Evolutionary conservation across 2,888 invertebrate species (phyloP), one percentile per base, ranked within the genome.

Genomic region (Gastracanthus pulcherrimus): DNA sequence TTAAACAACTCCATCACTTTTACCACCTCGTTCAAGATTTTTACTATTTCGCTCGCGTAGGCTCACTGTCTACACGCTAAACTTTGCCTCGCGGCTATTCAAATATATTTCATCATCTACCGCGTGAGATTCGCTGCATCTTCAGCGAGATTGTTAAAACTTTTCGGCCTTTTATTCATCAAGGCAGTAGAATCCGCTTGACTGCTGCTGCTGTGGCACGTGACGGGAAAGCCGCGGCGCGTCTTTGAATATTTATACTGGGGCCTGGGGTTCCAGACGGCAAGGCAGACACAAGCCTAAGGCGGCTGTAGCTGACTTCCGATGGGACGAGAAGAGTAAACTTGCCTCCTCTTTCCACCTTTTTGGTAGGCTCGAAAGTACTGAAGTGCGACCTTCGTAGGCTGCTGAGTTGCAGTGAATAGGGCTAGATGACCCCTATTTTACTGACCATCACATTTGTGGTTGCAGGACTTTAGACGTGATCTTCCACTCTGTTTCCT

Each of bases 241-340:
- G n/a, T n/a, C 11, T 74, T 64, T 72, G 79, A 79, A 79, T 79
- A 79, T 79, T 79, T 79, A 74, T 74, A 78, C 41, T n/a, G n/a
- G n/a, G n/a, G n/a, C n/a, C n/a, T 19, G 31, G 26, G 26, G 26
- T 23, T 55, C 26, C 55, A 55, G 55, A 26, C 55, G 26, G n/a
- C n/a, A n/a, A n/a, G n/a, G n/a, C n/a, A n/a, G n/a, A n/a, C n/a
- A n/a, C n/a, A n/a, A n/a, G n/a, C n/a, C n/a, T n/a, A n/a, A n/a
- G n/a, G n/a, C n/a, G n/a, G n/a, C n/a, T n/a, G n/a, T n/a, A n/a
- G n/a, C 55, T 55, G 26, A 55, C 55, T 23, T 55, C 26, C 23
- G 26, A 41, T 41, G 13, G 2, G 16, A 16, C 41, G 41, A 41
- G 9, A 3, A 11, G 11, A 58, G 9, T 11, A 23, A 45, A 38